Evolutionary conservation across 1,140 invertebrate genomes (phyloP), one percentile per base, ranked within the genome.

Genomic region (Zaprionus kolodkinae): DNA sequence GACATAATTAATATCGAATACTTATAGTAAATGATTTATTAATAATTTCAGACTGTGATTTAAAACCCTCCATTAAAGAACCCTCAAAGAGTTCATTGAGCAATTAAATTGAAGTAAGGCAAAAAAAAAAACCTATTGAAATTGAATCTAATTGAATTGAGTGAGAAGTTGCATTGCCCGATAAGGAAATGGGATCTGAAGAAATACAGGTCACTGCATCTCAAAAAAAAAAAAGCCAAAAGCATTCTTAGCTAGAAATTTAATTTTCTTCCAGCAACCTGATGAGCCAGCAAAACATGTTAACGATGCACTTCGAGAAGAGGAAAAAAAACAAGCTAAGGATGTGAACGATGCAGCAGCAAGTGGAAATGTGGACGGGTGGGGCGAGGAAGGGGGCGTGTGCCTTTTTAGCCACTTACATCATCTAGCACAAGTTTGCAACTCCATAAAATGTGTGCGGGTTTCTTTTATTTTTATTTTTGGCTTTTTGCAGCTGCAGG

Each of bases 381-480:
- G 21, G 21, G 21, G 21, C 1, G 21, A 21, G 21, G 21, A 21
- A 21, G 21, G 21, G 21, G 21, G 15, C 21, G 36, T 30, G 43
- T 62, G 65, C 75, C 57, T 79, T 79, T 71, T 72, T 43, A 62
- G 79, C 76, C 76, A 83, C 81, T 82, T 83, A 72, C 65, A 83
- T 72, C 76, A 83, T 79, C 72, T 61, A 75, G 65, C 78, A 83
- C 80, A 83, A 82, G 80, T 83, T 83, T 70, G 76, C 72, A 69
- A 76, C 76, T 83, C 64, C 64, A 72, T 52, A 82, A 82, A 82
- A 72, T 72, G 78, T 71, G 36, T 71, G 36, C 62, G 7, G 13
- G 7, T 27, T 55, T 55, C 21, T 57, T 57, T 70, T 73, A 13
- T 30, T 55, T 55, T 55, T 55, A 27, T 66, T 48, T 70, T 73